Conservation (phyloP, 2,888 invertebrate species). For the Gnatocerus cornutus region DNA sequence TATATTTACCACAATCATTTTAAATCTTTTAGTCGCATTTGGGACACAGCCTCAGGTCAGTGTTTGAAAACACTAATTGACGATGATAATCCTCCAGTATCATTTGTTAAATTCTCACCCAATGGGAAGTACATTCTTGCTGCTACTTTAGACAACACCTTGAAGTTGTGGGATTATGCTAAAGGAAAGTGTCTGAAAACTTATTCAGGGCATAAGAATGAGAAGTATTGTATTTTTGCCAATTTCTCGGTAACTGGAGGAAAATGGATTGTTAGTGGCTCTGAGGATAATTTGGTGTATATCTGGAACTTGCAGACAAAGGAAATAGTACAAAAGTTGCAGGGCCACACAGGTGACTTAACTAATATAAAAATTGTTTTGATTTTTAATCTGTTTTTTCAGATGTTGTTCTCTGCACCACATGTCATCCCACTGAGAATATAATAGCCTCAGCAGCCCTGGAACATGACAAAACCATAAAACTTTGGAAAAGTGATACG, state of each 20-base stretch:
- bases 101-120: constrained; percentile 99
- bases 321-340: constrained; percentile 98
- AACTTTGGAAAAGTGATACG: constrained; percentile 98
- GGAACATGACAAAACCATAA: constrained; percentile 99
- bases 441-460: constrained; percentile 99
- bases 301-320: constrained; percentile 99
- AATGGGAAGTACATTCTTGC: constrained; percentile 99
- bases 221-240: constrained; percentile 99
- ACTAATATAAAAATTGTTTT: not conserved
- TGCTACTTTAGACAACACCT: constrained; percentile 97
- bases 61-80: constrained; percentile 99
- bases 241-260: constrained; percentile 99
- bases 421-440: constrained; percentile 99
- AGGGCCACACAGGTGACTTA: constrained; percentile 95
- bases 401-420: constrained; percentile 96
- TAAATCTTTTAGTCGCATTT: constrained; percentile 85
- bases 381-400: constrained; percentile 63
- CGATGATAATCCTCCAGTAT: constrained; percentile 99
- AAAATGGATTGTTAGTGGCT: constrained; percentile 99
- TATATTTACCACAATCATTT: constrained; percentile 14
- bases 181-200: constrained; percentile 99
- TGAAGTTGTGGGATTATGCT: constrained; percentile 99
- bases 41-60: constrained; percentile 99
- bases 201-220: constrained; percentile 98
- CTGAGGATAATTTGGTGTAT: constrained; percentile 98